Evolutionary conservation across 1,140 invertebrate genomes (phyloP), one percentile per base, ranked within the genome.

Genomic region (Scaptomyza montana): DNA sequence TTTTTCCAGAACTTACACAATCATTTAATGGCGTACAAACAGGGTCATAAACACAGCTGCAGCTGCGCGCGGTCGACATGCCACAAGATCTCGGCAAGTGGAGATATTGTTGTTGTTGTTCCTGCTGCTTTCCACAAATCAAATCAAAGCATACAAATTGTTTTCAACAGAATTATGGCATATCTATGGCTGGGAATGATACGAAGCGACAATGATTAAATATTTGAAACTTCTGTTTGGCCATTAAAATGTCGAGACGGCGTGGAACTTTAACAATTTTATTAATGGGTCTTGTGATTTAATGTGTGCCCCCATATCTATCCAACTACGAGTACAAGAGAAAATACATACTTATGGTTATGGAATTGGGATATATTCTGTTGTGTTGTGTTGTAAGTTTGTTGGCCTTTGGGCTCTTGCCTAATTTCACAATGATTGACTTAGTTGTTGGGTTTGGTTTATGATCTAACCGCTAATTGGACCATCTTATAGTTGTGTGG

Each of bases 231-330:
- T 87, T 78, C 78, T 87, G 78, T 86, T 64, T 66, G 62, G 36
- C 66, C 78, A 70, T 67, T 67, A 67, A 73, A 60, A 62, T 67
- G 54, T 68, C 61, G 59, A 55, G 43, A 41, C 55, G 67, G 45
- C 57, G 51, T 39, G 46, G 51, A 79, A 65, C 51, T 80, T 85
- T 45, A 81, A 86, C 64, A 78, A 78, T 86, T 87, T 87, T 75
- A 87, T 87, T 87, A 84, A 84, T 84, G 80, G 77, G 80, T 84
- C 80, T 73, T 80, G 80, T 87, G 84, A 79, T 87, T 81, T 82
- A 74, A 86, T 86, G 78, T 86, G 78, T 53, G 59, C 57, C 81
- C 49, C 63, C 39, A 56, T 57, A 46, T 43, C 43, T 30, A 2
- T n/a, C 0, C 39, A 55, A 62, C 59, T 69, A n/a, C 39, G 54